Evolutionary conservation across 2,888 invertebrate species (phyloP).

Genomic region (Polydrusus pterygomalis): DNA sequence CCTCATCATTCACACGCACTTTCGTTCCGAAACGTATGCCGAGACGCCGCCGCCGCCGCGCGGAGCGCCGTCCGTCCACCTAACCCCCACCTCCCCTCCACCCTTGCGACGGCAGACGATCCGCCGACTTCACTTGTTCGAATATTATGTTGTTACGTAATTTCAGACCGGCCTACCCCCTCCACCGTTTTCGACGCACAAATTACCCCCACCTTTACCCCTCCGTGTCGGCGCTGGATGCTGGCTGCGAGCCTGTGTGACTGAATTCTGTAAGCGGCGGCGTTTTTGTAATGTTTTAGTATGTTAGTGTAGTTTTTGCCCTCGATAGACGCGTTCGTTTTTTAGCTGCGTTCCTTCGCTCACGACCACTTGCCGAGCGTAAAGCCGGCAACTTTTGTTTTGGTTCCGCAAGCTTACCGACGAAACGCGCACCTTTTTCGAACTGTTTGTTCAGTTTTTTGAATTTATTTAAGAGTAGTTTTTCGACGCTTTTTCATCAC

Average conservation of each 20-base stretch:
- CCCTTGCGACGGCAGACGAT: constrained; percentile 49
- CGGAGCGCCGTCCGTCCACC: constrained; percentile 30
- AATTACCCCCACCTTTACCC: constrained; percentile 54
- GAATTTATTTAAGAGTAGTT: constrained; percentile 11
- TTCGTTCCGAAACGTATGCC: constrained; percentile 32
- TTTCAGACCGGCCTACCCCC: constrained; percentile 50
- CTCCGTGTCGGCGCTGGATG: constrained; percentile 54
- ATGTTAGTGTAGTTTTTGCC: constrained; percentile 72
- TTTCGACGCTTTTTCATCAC: constrained; percentile 18
- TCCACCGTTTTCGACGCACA: constrained; percentile 49
- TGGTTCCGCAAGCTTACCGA: constrained; percentile 31
- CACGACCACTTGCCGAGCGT: constrained; percentile 42
- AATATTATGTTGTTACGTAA: constrained; percentile 55
- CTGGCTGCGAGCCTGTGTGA: constrained; percentile 63
- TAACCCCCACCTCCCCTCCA: constrained; percentile 30
- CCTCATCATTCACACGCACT: constrained; percentile 44
- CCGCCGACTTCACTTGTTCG: constrained; percentile 55
- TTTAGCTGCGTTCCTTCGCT: constrained; percentile 49
- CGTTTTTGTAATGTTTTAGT: constrained; percentile 71
- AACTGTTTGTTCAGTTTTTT: constrained; percentile 17
- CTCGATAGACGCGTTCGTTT: constrained; percentile 65
- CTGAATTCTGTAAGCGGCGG: constrained; percentile 62
- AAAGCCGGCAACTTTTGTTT: constrained; percentile 40
- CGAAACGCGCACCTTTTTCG: constrained; percentile 23
- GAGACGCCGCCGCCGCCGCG: constrained; percentile 33